Evolutionary conservation across 2,888 invertebrate species (phyloP).

Genomic region (Dryobota labecula): DNA sequence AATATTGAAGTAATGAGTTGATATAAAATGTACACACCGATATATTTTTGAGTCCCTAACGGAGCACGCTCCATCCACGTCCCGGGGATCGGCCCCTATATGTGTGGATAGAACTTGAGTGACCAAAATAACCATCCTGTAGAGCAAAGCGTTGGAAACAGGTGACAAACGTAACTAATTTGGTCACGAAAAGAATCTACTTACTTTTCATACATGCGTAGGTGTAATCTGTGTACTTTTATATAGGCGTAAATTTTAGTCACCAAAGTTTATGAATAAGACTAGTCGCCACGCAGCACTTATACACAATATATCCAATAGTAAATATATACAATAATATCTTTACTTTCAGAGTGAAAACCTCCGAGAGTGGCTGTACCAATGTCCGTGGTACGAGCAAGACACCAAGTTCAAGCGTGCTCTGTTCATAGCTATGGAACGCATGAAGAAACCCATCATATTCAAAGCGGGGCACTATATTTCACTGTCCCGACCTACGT

Average conservation of each 20-base stretch:
- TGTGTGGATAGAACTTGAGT: background rate
- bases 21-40: background rate
- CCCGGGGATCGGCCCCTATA: background rate
- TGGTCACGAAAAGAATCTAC: background rate
- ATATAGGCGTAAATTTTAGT: background rate
- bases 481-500: constrained; percentile 87
- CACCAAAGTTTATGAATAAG: background rate
- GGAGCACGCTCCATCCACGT: background rate
- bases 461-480: constrained; percentile 90
- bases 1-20: too few relatives aligned
- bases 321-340: too few relatives aligned
- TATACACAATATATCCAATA: too few relatives aligned
- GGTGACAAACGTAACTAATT: background rate
- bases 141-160: background rate
- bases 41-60: background rate
- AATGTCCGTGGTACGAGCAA: constrained; percentile 90
- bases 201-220: background rate
- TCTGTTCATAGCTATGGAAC: constrained; percentile 87
- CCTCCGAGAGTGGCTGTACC: constrained; percentile 87
- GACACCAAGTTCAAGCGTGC: constrained; percentile 79
- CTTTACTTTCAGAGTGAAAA: constrained; percentile 78
- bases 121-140: background rate
- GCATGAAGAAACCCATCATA: constrained; percentile 86
- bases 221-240: background rate
- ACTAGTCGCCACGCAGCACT: background rate